Evolutionary conservation across 2,888 invertebrate genomes (phyloP), one percentile per base, ranked within the genome.

Genomic region (Stratiomys singularior): DNA sequence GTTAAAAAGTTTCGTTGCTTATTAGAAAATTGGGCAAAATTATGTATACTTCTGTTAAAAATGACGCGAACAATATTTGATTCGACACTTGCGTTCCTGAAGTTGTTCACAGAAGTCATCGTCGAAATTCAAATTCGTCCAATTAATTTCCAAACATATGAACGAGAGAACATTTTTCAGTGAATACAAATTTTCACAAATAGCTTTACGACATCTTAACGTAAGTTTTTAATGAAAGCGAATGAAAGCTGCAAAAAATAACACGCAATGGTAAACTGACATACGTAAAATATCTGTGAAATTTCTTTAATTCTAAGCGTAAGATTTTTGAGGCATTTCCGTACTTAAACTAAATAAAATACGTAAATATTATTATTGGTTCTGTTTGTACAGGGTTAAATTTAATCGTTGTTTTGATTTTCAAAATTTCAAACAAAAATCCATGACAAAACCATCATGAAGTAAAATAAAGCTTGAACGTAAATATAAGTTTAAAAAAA

Each of bases 221-320:
- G 37, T 69, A 72, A 28, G 13, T 56, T 56, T 72, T n/a, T n/a
- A n/a, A n/a, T n/a, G n/a, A n/a, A 72, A 72, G 21, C 23, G 3
- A 56, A 56, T 27, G 60, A 76, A 58, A 60, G 27, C 30, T 13
- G 60, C 13, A 15, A 52, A 60, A 67, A 67, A 18, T 77, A n/a
- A n/a, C n/a, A n/a, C 76, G 78, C 76, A 77, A 79, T 78, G 47
- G 67, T 66, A 79, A n/a, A 76, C 77, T 67, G 66, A 79, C 30
- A 79, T 79, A 78, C 78, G 78, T 78, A 78, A 78, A 74, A 69
- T 76, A 67, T 76, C 79, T 79, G 79, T 79, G 79, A 79, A 76
- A 71, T 67, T 37, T 77, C 66, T 76, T 78, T 79, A 71, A 77
- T 76, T 23, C 5, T 46, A 77, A 77, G 76, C 23, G 56, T 25